Base-by-base conservation (phyloP, 2,113 vertebrate genomes). In the Crotalus helleri region DNA sequence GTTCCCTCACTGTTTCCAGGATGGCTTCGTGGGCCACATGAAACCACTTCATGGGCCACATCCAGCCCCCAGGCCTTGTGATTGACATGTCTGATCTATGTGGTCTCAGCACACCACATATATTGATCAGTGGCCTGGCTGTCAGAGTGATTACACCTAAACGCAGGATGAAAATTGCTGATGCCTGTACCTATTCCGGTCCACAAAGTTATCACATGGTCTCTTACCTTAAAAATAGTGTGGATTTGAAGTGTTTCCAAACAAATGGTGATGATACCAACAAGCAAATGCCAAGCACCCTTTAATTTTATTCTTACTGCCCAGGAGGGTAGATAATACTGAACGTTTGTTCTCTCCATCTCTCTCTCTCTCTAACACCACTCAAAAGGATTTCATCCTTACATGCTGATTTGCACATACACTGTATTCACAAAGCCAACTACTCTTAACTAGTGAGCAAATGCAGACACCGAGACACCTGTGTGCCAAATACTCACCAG, bases 391-490 rank as follows among this genome's bases (percentile, higher is more conserved):
- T 91, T 69, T 85, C 55, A 54, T 54, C 33, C 49, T 64, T 55
- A 89, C 64, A 26, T 61, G 69, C 91, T 55, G 49, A 11, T 87
- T 44, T 11, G 46, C 90, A 91, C 87, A 93, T 51, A 90, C 39
- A 53, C 91, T 33, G 74, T 69, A 61, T 17, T n/a, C 64, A 90
- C 89, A 93, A 94, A 87, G 91, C 24, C 81, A 93, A 51, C 81
- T 64, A 88, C 53, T 93, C 1, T 55, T 92, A 64, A 21, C 93
- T 46, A 21, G 61, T 49, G 85, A 95, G 91, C n/a, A 91, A 55
- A 46, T n/a, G n/a, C 44, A 87, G 92, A 91, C 51, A 17, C 0
- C 26, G 5, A 94, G 85, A 92, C 19, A 49, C 44, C 92, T 92
- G 49, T 87, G 93, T 91, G 88, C 64, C 74, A 2, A 46, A 5